Percentiles rank a stretch among this genome's conserved stretches.
phyloP scores from a whole-genome alignment of 2,797 vertebrate genomes.

The Sebastes nivosus region DNA sequence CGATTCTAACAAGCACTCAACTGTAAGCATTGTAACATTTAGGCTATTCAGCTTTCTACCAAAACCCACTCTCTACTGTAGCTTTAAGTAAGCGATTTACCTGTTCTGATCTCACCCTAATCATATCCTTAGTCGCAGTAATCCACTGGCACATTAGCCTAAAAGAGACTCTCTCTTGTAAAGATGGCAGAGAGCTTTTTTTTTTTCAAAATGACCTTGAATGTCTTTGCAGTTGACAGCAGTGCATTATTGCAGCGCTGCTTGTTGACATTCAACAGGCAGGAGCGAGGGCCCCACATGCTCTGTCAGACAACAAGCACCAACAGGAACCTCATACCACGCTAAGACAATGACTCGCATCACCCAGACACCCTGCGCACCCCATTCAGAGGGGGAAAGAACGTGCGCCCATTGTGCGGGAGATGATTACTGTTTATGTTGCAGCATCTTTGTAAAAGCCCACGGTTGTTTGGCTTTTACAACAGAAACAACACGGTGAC shows the following conservation, averaged over 20 bases:
- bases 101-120: conserved; percentile 28
- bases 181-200: conserved; percentile 22
- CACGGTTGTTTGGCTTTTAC: conserved; percentile 7
- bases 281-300: conserved; percentile 80
- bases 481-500: conserved; percentile 21
- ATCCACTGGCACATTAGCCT: conserved; percentile 37
- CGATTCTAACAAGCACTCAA: conserved; percentile 27
- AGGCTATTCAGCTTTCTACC: conserved; percentile 14
- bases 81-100: conserved; percentile 3
- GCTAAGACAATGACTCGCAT: conserved; percentile 55
- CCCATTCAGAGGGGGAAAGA: conserved; percentile 9
- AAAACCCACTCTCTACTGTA: conserved; percentile 5
- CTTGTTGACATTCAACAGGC: conserved; percentile 85
- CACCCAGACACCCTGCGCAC: conserved; percentile 38
- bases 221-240: conserved; percentile 69
- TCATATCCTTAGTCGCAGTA: conserved; percentile 23
- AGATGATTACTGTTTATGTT: conserved; percentile 42
- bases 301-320: conserved; percentile 77
- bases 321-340: conserved; percentile 79
- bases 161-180: conserved; percentile 21
- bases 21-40: conserved; percentile 32
- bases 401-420: conserved; percentile 9
- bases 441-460: conserved; percentile 28
- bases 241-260: conserved; percentile 68
- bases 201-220: conserved; percentile 76